These are phyloP conservation scores for Girardia tigrina DNA, from an alignment of 2,888 invertebrate genomes.

Conservation along the genomic window DNA sequence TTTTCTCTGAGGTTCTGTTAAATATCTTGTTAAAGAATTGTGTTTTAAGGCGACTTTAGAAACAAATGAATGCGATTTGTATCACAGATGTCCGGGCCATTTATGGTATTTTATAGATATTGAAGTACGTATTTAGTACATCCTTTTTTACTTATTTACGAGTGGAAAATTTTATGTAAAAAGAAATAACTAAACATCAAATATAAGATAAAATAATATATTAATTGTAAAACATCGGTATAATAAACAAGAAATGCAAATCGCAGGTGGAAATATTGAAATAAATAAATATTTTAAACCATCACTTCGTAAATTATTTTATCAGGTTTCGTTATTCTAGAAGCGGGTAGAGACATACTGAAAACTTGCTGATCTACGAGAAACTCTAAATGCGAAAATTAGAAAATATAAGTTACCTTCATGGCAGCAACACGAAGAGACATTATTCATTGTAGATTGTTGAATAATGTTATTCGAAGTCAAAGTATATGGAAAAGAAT, in stretches of 20 bases:
- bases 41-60: too few relatives aligned
- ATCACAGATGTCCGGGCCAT: too few relatives aligned
- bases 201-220: conserved; percentile 13
- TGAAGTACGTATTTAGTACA: too few relatives aligned
- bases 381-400: background rate
- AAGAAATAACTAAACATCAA: too few relatives aligned
- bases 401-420: background rate
- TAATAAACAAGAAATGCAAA: background rate
- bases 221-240: conserved; percentile 14
- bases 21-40: too few relatives aligned
- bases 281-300: background rate
- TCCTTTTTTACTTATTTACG: too few relatives aligned
- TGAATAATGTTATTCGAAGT: background rate
- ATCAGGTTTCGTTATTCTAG: background rate
- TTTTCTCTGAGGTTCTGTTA: too few relatives aligned
- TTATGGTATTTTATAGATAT: too few relatives aligned
- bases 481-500: background rate
- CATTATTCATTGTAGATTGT: background rate
- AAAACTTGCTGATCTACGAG: conserved; percentile 15
- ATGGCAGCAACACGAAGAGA: background rate
- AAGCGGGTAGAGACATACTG: conserved; percentile 23
- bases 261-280: background rate
- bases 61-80: too few relatives aligned
- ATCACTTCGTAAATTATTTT: conserved; percentile 1
- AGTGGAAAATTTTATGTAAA: too few relatives aligned